phyloP scores from a whole-genome alignment of 2,888 invertebrate species.

The Deladenus siricidicola region DNA sequence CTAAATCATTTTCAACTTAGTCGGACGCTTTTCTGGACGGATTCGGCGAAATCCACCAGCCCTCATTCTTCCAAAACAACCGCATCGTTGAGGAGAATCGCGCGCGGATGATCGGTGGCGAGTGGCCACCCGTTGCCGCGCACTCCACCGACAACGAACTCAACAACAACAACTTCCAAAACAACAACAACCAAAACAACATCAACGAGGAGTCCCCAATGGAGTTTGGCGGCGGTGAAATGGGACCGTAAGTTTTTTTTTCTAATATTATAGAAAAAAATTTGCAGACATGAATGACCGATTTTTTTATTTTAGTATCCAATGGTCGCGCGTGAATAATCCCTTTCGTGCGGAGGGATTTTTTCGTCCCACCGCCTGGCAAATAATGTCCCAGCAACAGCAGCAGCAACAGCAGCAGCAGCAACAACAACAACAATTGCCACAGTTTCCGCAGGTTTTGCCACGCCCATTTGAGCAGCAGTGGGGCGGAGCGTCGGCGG shows the following conservation, averaged over 20 bases:
- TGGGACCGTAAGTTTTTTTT: not conserved
- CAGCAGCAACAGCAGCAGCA: conserved; percentile 21
- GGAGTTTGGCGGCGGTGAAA: conserved; percentile 1
- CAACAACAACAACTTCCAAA: conserved; percentile 9
- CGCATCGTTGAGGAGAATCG: conserved; percentile 15
- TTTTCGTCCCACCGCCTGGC: conserved; percentile 10
- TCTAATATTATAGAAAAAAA: not conserved
- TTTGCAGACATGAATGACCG: not conserved
- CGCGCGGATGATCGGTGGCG: conserved; percentile 3
- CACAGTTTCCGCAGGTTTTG: conserved; percentile 6
- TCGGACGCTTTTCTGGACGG: conserved; percentile 31
- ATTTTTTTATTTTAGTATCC: conserved; percentile 7
- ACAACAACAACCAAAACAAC: conserved; percentile 2
- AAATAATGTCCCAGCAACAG: conserved; percentile 10
- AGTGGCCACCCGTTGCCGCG: conserved; percentile 8
- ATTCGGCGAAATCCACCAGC: conserved; percentile 30
- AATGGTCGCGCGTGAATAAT: conserved; percentile 12
- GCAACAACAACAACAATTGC: conserved; percentile 8
- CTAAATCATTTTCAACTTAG: conserved; percentile 3
- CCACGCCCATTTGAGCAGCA: not conserved
- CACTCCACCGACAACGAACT: conserved; percentile 4
- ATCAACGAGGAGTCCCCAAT: too few relatives aligned
- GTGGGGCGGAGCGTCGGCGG: too few relatives aligned
- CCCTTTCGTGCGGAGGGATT: conserved; percentile 12
- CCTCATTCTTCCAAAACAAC: conserved; percentile 20